These are phyloP conservation scores for Aptenodytes forsteri DNA, from an alignment of 2,113 vertebrate species.

Conservation along the genomic window DNA sequence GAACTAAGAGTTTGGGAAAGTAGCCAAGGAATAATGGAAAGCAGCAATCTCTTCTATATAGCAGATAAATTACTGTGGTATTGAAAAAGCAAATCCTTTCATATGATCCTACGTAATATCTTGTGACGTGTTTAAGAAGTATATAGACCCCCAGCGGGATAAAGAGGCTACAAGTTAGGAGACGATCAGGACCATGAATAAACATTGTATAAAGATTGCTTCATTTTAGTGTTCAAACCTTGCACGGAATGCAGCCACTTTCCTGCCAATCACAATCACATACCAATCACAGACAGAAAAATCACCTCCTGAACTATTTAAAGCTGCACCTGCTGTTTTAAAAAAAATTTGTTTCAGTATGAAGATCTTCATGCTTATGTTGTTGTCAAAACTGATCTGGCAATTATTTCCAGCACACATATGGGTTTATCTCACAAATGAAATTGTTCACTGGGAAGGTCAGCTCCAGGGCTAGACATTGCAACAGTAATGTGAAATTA, in stretches of 20 bases:
- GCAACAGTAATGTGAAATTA: background rate
- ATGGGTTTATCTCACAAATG: background rate
- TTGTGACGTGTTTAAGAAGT: background rate
- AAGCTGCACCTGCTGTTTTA: background rate
- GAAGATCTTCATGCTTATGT: background rate
- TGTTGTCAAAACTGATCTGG: background rate
- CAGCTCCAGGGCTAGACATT: background rate
- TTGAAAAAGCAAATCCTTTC: background rate
- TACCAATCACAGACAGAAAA: background rate
- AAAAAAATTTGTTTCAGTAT: background rate
- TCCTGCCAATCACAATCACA: background rate
- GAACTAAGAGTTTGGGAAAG: background rate
- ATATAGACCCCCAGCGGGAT: background rate
- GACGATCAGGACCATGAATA: background rate
- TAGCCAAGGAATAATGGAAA: background rate
- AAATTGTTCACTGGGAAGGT: background rate
- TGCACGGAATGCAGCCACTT: background rate
- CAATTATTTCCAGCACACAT: background rate
- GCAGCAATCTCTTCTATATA: background rate
- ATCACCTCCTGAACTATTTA: background rate
- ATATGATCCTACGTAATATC: background rate
- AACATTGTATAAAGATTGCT: background rate
- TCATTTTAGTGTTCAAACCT: background rate
- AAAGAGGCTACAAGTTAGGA: background rate
- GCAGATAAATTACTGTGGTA: background rate